phyloP scores from a whole-genome alignment of 2,888 invertebrate species.

The Aethes cnicana region DNA sequence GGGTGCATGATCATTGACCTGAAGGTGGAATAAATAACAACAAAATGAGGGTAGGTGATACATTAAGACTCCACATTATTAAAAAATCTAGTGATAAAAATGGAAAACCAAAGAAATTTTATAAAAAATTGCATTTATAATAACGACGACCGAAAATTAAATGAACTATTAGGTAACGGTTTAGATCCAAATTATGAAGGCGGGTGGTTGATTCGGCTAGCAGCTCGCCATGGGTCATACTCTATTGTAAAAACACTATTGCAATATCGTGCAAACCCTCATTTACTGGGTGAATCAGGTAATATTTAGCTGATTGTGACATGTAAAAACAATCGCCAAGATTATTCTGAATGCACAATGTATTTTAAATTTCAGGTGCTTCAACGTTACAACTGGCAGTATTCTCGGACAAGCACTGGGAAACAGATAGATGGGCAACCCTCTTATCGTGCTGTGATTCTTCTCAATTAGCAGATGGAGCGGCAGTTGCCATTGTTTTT shows the following conservation, averaged over 20 bases:
- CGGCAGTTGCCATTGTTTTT: constrained; percentile 73
- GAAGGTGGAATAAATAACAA: background rate
- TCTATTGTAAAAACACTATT: constrained; percentile 59
- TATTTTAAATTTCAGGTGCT: constrained; percentile 54
- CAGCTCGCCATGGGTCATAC: constrained; percentile 63
- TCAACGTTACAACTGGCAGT: constrained; percentile 74
- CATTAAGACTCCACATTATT: background rate
- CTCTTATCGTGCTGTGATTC: constrained; percentile 71
- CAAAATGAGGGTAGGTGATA: constrained; percentile 6
- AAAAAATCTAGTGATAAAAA: constrained; percentile 33
- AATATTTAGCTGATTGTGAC: constrained; percentile 35
- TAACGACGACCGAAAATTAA: constrained; percentile 54
- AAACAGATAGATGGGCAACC: constrained; percentile 60
- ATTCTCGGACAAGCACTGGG: constrained; percentile 66
- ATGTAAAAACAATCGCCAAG: too few species aligned
- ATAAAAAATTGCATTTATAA: constrained; percentile 54
- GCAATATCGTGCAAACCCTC: constrained; percentile 70
- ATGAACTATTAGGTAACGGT: constrained; percentile 55
- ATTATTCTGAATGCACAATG: too few species aligned
- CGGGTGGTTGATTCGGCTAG: constrained; percentile 72
- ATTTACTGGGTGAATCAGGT: constrained; percentile 69
- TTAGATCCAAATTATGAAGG: constrained; percentile 68
- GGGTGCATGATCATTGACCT: too few species aligned
- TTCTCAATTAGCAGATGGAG: constrained; percentile 74
- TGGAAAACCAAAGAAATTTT: constrained; percentile 49